These are phyloP conservation scores for Oplegnathus fasciatus DNA, from an alignment of 2,113 vertebrate species.

Conservation along the genomic window DNA sequence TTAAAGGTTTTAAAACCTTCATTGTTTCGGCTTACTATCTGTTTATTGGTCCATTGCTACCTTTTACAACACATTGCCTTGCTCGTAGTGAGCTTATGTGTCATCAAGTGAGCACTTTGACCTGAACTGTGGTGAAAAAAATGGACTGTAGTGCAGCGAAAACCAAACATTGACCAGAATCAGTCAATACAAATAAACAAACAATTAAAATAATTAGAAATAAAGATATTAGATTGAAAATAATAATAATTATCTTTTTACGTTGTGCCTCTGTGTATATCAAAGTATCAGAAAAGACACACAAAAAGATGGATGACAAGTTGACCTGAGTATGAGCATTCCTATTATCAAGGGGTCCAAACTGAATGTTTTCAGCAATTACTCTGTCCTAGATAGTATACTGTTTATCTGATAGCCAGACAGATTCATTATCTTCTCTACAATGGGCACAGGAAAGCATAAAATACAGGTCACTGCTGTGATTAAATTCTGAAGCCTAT, in stretches of 20 bases:
- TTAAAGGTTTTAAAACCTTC: too few species aligned
- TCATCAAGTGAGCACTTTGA: too few species aligned
- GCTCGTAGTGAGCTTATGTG: too few species aligned
- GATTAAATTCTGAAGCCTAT: slow-evolving; percentile 42
- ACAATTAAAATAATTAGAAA: background rate
- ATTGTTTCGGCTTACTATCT: too few species aligned
- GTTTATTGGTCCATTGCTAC: too few species aligned
- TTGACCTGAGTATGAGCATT: background rate
- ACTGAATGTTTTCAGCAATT: slow-evolving; percentile 37
- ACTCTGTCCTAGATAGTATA: slow-evolving; percentile 37
- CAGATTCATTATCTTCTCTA: slow-evolving; percentile 32
- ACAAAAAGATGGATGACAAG: slow-evolving; percentile 26
- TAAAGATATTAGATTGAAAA: background rate
- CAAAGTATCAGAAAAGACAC: too few species aligned
- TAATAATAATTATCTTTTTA: slow-evolving; percentile 3
- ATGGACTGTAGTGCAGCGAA: too few species aligned
- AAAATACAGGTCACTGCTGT: slow-evolving; percentile 45
- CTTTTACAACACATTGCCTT: too few species aligned
- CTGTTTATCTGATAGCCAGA: slow-evolving; percentile 45
- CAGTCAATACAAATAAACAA: too few species aligned
- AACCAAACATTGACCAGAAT: too few species aligned
- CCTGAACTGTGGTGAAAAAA: too few species aligned
- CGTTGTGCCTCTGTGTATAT: background rate
- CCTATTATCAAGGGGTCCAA: slow-evolving; percentile 28
- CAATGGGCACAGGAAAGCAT: slow-evolving; percentile 21